Evolutionary conservation across 37 sponge, comb jelly and placozoan genomes (phyloP).

Genomic region (Theonella swinhoei): DNA sequence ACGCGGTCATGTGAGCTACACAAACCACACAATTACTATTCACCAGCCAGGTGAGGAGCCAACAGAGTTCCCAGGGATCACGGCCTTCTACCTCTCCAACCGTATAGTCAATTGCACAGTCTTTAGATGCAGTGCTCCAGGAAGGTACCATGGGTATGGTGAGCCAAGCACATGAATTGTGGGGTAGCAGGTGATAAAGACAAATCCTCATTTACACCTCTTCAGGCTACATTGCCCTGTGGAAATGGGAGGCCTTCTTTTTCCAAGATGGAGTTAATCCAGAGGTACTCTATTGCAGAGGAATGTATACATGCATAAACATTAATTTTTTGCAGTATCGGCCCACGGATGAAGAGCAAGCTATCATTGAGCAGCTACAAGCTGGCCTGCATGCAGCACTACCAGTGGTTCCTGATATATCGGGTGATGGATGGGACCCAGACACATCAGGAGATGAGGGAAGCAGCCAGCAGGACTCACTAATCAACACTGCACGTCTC

Average conservation of each 20-base stretch:
- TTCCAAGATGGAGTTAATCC: neutral
- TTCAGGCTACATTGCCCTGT: neutral
- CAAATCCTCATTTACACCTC: neutral
- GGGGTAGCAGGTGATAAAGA: neutral
- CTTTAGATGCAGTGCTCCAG: neutral
- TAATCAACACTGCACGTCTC: neutral
- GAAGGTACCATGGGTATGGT: neutral
- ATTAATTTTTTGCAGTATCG: neutral
- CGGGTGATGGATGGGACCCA: too few species aligned
- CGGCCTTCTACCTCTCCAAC: neutral
- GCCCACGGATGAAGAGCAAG: neutral
- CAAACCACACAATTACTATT: neutral
- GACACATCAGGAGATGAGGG: too few species aligned
- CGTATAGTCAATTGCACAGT: neutral
- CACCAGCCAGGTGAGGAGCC: neutral
- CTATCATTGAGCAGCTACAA: neutral
- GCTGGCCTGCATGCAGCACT: neutral
- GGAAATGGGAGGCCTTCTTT: neutral
- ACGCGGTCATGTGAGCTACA: neutral
- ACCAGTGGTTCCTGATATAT: too few species aligned
- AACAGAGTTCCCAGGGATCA: neutral
- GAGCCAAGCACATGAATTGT: too few species aligned
- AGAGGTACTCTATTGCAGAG: neutral
- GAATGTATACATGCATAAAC: neutral
- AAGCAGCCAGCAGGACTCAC: too few species aligned